Base-by-base conservation (phyloP, 2,888 invertebrate genomes). In the Dryocosmus kuriphilus region DNA sequence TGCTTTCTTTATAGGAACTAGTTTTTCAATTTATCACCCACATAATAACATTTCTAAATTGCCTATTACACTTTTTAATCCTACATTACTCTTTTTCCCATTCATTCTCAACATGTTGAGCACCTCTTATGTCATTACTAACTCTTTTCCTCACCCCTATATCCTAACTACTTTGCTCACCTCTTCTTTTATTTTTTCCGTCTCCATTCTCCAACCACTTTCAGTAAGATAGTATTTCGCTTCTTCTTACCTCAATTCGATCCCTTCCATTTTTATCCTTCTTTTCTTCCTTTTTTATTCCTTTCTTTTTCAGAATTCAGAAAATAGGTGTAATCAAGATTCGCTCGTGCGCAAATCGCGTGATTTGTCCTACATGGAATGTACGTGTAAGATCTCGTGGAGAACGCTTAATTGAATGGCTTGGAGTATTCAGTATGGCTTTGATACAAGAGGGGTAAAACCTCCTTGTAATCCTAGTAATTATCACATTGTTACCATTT, bases 271-370 rank as follows among this genome's bases (percentile, higher is more conserved):
- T 61, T 60, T 27, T 41, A 41, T 35, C 62, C 62, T 35, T 9
- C 30, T 62, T 35, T 3, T 32, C 32, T 4, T 62, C 62, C 0
- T 62, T 62, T 62, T 62, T 32, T 32, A n/a, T 35, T 62, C 9
- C 9, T 2, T 38, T 38, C n/a, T 22, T 8, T 62, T 38, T 38
- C 7, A 22, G 38, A 24, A 35, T 65, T 38, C 24, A 9, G 38
- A 38, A 65, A 65, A 65, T 65, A 38, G 22, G 38, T 65, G 22
- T 16, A 65, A 65, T 65, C 63, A 65, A 65, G 63, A 63, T 22
- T 24, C 35, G 38, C 63, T 65, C 63, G 24, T 65, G 63, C 63
- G 38, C 63, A 22, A 24, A 22, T 16, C 63, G 24, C 22, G 38
- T 38, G 35, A 65, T 38, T 38, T 14, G 38, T 38, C 35, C 63